Evolutionary conservation across 2,113 vertebrate genomes (phyloP), one percentile per base, ranked within the genome.

Genomic region (Sturnira hondurensis): DNA sequence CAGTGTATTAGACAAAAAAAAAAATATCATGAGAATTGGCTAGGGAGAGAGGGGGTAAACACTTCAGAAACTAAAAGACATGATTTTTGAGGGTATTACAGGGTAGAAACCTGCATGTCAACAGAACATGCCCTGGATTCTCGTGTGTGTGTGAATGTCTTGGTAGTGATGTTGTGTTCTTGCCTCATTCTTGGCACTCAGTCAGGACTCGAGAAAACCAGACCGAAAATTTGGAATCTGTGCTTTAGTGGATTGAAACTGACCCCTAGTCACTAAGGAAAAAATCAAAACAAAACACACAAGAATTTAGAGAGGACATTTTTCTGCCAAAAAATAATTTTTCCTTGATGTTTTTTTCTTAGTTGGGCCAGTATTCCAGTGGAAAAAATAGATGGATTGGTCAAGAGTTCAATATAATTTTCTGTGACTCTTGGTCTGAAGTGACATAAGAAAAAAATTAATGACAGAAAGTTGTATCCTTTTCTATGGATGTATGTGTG

Each of bases 281-380:
- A 96, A 97, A 98, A 94, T 93, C 97, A 97, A 98, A 98, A 97
- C 96, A 97, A 98, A 98, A 97, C 96, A 97, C 78, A 97, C 63
- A 89, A 97, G 96, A 95, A 93, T 97, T 91, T 91, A 76, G 95
- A 94, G 52, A 96, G 45, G 52, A 96, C 31, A 20, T 88, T 95
- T 93, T 96, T 91, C 89, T 96, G 97, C 97, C 97, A 97, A 96
- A 92, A 84, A 81, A 31, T 95, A 89, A 89, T 91, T 95, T 97
- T 96, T 96, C 93, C 95, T 97, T 97, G 91, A 96, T 97, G 93
- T 86, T 96, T 71, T 77, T 80, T 96, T 91, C 70, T 95, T 93
- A 67, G 56, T 89, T 58, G 70, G 41, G 89, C 96, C 97, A 96
- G 73, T 87, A 95, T 85, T 97, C 91, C 96, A 94, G 56, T 92